Conservation (phyloP, 1,140 invertebrate species). For the Trinorchestia longiramus region DNA sequence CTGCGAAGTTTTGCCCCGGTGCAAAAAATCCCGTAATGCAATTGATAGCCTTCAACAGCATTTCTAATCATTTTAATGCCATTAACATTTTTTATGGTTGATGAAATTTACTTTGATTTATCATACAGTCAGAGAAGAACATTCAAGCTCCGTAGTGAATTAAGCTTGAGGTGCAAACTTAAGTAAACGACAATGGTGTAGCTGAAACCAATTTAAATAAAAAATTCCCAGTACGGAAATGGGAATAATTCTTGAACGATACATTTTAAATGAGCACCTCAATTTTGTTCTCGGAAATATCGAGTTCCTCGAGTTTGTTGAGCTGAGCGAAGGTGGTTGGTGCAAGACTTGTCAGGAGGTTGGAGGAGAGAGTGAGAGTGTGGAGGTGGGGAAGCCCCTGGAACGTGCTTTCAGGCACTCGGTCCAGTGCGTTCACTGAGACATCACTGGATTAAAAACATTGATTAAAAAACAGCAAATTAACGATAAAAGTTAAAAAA, state of each 20-base stretch:
- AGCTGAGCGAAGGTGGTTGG: slow-evolving; percentile 73
- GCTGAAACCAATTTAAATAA: no score
- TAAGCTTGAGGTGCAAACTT: no score
- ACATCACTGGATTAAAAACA: slow-evolving; percentile 73
- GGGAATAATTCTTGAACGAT: not conserved
- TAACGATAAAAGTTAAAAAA: not conserved
- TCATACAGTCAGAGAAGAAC: no score
- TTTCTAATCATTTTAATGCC: no score
- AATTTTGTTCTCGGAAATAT: slow-evolving; percentile 72
- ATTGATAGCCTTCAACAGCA: no score
- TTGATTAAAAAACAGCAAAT: not conserved
- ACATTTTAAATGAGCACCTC: slow-evolving; percentile 50
- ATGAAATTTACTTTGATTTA: no score
- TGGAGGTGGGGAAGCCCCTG: slow-evolving; percentile 76
- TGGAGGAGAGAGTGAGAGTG: slow-evolving; percentile 80
- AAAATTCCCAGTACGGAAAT: not conserved
- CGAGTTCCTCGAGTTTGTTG: slow-evolving; percentile 72
- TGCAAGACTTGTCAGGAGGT: slow-evolving; percentile 76
- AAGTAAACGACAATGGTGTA: no score
- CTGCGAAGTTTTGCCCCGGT: no score
- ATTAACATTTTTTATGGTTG: no score
- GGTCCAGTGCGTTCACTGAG: slow-evolving; percentile 79
- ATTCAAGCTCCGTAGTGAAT: no score
- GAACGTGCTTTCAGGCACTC: slow-evolving; percentile 74
- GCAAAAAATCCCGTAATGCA: no score